These are phyloP conservation scores for Halesus radiatus DNA, from an alignment of 1,140 invertebrate species.

Conservation along the genomic window DNA sequence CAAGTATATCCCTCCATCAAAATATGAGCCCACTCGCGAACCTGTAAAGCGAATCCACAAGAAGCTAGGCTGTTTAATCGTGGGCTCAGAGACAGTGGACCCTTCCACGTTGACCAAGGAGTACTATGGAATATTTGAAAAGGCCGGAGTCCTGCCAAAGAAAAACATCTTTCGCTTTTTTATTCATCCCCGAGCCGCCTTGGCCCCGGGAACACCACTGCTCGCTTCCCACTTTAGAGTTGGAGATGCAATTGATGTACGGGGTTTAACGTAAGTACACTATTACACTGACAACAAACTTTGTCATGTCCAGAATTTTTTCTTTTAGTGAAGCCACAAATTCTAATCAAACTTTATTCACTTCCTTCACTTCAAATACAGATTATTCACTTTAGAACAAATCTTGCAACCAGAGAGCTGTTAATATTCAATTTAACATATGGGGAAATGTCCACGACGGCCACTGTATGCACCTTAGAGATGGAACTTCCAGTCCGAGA, in stretches of 20 bases:
- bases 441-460: no score
- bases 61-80: constrained; percentile 80
- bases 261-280: constrained; percentile 89
- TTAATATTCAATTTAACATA: no score
- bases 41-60: constrained; percentile 62
- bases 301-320: no score
- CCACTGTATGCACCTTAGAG: no score
- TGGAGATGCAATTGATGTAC: constrained; percentile 92
- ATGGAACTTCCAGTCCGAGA: no score
- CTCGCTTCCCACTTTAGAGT: constrained; percentile 90
- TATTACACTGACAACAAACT: neutral
- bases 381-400: no score
- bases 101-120: constrained; percentile 89
- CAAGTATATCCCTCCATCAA: constrained; percentile 89
- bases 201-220: constrained; percentile 92
- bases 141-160: constrained; percentile 92
- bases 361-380: no score
- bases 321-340: no score
- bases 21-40: constrained; percentile 75
- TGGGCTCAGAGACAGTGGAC: constrained; percentile 92
- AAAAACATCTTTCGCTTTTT: constrained; percentile 86
- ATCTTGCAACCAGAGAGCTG: no score
- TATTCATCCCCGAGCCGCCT: constrained; percentile 87
- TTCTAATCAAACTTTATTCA: no score
- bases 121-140: constrained; percentile 89